Evolutionary conservation across 92 coral and sea anemone species (phyloP).

Genomic region (Epizoanthus rinbou): DNA sequence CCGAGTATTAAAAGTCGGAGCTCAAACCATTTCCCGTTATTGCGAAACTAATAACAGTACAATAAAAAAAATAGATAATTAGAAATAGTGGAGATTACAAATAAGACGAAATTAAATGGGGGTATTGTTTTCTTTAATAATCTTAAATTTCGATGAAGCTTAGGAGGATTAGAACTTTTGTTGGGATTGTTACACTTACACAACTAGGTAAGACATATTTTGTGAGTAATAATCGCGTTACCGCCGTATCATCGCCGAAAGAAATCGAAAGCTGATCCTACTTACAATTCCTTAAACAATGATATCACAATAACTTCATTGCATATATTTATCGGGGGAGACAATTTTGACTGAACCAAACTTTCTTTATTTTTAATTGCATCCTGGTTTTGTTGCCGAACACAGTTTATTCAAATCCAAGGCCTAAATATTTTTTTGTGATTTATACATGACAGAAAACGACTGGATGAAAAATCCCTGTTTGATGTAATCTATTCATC

Average conservation of each 20-base stretch:
- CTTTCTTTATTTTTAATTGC: too few relatives aligned
- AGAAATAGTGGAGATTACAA: conserved; percentile 1
- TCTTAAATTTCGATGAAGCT: background rate
- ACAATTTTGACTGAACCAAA: too few relatives aligned
- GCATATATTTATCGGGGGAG: too few relatives aligned
- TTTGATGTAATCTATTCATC: background rate
- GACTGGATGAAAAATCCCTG: background rate
- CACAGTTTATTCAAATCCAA: too few relatives aligned
- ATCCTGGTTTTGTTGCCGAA: too few relatives aligned
- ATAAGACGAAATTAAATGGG: conserved; percentile 2
- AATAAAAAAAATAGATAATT: conserved; percentile 5
- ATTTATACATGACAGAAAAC: background rate
- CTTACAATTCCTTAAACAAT: too few relatives aligned
- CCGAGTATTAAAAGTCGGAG: background rate
- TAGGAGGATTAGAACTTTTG: background rate
- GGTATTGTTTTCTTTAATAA: background rate
- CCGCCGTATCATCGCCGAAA: background rate
- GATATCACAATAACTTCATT: too few relatives aligned
- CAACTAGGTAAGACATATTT: background rate
- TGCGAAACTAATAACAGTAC: background rate
- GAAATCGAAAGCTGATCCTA: too few relatives aligned
- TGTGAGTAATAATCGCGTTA: background rate
- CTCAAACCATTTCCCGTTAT: conserved; percentile 3
- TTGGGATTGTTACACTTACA: too few relatives aligned
- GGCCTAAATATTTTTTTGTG: background rate